Percentiles rank a stretch among this genome's conserved stretches.
Conservation (phyloP, 1,140 invertebrate species). For the Mylabris phalerata region DNA sequence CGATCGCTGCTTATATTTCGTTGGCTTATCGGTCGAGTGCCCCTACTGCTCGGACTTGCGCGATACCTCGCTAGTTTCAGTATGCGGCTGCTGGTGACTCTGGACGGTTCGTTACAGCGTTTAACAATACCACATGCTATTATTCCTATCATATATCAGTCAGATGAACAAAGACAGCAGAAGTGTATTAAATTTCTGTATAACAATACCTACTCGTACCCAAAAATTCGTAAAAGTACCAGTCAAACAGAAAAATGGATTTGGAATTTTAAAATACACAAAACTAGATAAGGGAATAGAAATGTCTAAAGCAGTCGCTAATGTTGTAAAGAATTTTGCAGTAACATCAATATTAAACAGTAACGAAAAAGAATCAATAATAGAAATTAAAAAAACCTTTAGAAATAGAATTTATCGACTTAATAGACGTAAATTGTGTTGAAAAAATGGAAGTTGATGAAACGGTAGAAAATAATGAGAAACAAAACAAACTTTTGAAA, state of each 20-base stretch:
- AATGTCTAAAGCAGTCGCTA: slow-evolving; percentile 14
- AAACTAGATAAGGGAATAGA: slow-evolving; percentile 5
- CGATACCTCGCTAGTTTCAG: too few species aligned
- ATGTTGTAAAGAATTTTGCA: slow-evolving; percentile 11
- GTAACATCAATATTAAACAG: slow-evolving; percentile 13
- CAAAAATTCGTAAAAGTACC: slow-evolving; percentile 14
- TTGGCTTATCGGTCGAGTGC: too few species aligned
- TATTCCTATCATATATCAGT: slow-evolving; percentile 6
- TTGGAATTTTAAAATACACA: slow-evolving; percentile 10
- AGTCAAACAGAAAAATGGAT: slow-evolving; percentile 7
- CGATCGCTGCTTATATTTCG: too few species aligned
- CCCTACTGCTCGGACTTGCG: too few species aligned
- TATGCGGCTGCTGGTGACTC: too few species aligned
- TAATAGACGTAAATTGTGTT: slow-evolving; percentile 7
- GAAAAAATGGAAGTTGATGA: slow-evolving; percentile 6
- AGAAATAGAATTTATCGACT: slow-evolving; percentile 5
- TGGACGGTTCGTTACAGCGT: too few species aligned
- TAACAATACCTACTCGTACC: neutral
- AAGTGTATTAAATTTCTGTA: neutral
- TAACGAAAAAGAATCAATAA: slow-evolving; percentile 7
- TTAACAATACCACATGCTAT: neutral
- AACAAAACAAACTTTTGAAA: neutral
- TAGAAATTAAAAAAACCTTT: slow-evolving; percentile 4
- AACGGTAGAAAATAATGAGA: slow-evolving; percentile 4
- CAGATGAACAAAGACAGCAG: neutral